These are phyloP conservation scores for Numenius arquata DNA, from an alignment of 2,113 vertebrate genomes.

Conservation along the genomic window DNA sequence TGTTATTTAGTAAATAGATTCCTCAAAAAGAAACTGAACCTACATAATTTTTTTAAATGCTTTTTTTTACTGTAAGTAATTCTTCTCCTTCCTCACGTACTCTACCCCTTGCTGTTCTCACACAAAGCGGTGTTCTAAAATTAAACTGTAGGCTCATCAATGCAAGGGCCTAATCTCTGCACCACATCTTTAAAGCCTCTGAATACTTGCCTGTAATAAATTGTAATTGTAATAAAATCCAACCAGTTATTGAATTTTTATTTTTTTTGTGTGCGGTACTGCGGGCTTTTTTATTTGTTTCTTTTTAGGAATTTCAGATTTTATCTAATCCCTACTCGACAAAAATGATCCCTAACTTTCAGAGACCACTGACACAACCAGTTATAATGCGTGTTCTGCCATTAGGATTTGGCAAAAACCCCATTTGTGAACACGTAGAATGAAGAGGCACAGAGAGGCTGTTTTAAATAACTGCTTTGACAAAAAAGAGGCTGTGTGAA, in stretches of 20 bases:
- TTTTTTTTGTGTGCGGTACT: background rate
- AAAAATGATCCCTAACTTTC: background rate
- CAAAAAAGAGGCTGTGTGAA: background rate
- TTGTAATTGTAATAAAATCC: background rate
- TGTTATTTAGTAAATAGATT: background rate
- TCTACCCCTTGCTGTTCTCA: background rate
- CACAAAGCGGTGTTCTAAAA: background rate
- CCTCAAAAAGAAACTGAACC: background rate
- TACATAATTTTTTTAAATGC: background rate
- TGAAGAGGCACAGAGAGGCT: background rate
- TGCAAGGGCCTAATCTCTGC: background rate
- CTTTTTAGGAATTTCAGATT: background rate
- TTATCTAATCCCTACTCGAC: background rate
- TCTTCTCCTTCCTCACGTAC: background rate
- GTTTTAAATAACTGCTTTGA: background rate
- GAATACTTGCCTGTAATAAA: background rate
- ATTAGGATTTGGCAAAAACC: background rate
- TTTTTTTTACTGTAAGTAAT: background rate
- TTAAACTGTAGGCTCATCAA: background rate
- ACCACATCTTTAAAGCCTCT: background rate
- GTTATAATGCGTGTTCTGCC: background rate
- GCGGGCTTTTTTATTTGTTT: background rate
- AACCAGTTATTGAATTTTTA: background rate
- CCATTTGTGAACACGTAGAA: background rate
- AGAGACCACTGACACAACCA: background rate